Conservation (phyloP, 1,140 invertebrate species). For the Aphis craccivora region DNA sequence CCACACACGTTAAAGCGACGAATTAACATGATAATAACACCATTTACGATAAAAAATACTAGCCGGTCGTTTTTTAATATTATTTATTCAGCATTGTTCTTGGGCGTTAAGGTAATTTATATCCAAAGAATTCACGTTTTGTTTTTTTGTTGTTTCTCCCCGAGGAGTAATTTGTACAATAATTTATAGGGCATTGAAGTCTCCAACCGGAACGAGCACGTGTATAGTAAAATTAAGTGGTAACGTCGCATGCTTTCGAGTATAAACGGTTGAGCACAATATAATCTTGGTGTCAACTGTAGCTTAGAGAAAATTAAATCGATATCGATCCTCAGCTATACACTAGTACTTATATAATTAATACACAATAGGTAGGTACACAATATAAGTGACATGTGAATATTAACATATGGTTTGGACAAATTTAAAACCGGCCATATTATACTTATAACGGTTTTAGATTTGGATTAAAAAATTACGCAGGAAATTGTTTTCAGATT, state of each 20-base stretch:
- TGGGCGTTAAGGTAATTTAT: constrained; percentile 46
- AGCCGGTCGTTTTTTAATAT: not conserved
- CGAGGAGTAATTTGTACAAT: constrained; percentile 39
- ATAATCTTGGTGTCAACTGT: not conserved
- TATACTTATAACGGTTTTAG: not conserved
- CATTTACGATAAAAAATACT: constrained; percentile 51
- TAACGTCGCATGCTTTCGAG: not conserved
- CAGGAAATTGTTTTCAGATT: constrained; percentile 12
- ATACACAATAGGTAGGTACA: not conserved
- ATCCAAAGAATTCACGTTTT: constrained; percentile 30
- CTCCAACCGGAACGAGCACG: constrained; percentile 22
- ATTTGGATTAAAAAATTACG: not conserved
- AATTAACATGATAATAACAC: constrained; percentile 53
- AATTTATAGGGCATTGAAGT: constrained; percentile 51
- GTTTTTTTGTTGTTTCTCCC: constrained; percentile 15
- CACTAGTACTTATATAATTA: not conserved
- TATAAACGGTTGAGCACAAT: not conserved
- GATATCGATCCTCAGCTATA: no score
- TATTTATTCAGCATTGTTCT: constrained; percentile 55
- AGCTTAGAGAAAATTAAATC: not conserved
- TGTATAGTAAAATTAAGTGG: constrained; percentile 30
- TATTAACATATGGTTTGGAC: not conserved
- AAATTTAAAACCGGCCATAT: not conserved
- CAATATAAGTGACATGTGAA: not conserved
- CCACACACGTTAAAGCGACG: constrained; percentile 27